Base-by-base conservation (phyloP, 2,888 invertebrate species). In the Drosophila kambysellisi region DNA sequence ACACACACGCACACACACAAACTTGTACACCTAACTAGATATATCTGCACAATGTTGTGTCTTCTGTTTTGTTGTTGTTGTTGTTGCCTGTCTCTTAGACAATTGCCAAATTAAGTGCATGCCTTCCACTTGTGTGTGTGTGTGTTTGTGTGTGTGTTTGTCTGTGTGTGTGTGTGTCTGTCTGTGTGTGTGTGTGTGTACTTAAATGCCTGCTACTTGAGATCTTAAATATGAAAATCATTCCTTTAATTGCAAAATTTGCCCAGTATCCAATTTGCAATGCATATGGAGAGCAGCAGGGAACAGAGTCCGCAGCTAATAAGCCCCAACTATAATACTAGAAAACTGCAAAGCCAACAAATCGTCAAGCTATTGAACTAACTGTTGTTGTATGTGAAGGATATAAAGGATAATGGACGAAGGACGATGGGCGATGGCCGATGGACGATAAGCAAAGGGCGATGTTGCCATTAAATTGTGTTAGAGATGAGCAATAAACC, bases 21-120 rank as follows among this genome's bases (percentile, higher is more conserved):
- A 32, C 11, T 17, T 15, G 33, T 11, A 41, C n/a, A 33, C 39
- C 50, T 43, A 66, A 35, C 43, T 35, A 7, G 25, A 20, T 37
- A 52, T 59, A 48, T 33, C 50, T 70, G 43, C 57, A 17, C 37
- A 48, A 17, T 39, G 37, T 66, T 37, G 37, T 17, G 0, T 48
- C n/a, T 12, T 30, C 12, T 51, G 25, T 32, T 43, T 41, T 41
- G 20, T 25, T 25, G 20, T 60, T 33, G 15, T 32, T 61, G 68
- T 60, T 37, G 46, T 33, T 30, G 46, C 15, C 62, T 56, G 70
- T 59, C 68, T 33, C 61, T 51, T 58, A 88, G 83, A 88, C 83
- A 83, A 86, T 88, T 83, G 83, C 83, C 83, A 88, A 88, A 83
- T 83, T 86, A 83, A 83, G 89, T 83, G 87, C 83, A 83, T 80